phyloP scores from a whole-genome alignment of 2,888 invertebrate genomes.

The Aspidiotus destructor region DNA sequence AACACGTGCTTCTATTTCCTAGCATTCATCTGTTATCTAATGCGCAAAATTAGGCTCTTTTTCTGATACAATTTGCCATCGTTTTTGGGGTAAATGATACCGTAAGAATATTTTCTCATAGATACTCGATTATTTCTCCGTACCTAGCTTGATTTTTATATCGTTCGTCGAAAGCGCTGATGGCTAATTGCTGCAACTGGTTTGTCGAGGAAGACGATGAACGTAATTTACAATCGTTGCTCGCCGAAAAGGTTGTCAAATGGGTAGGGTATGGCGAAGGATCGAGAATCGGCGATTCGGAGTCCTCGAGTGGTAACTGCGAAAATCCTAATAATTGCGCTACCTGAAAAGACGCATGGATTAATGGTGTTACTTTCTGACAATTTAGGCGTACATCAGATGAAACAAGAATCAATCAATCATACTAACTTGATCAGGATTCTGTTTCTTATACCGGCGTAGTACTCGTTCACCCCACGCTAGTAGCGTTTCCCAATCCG shows the following conservation, averaged over 20 bases:
- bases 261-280: slow-evolving; percentile 36
- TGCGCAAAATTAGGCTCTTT: too few species aligned
- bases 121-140: not conserved
- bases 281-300: slow-evolving; percentile 35
- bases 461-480: slow-evolving; percentile 68
- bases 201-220: slow-evolving; percentile 36
- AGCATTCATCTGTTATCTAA: too few species aligned
- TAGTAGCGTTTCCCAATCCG: slow-evolving; percentile 72
- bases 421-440: slow-evolving; percentile 39
- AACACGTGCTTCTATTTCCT: too few species aligned
- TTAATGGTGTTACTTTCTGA: too few species aligned
- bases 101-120: too few species aligned
- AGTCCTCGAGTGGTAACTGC: slow-evolving; percentile 46
- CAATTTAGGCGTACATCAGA: too few species aligned
- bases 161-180: slow-evolving; percentile 42
- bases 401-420: not conserved
- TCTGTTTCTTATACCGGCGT: slow-evolving; percentile 44
- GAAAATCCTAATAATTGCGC: slow-evolving; percentile 68
- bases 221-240: slow-evolving; percentile 23
- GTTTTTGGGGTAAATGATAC: too few species aligned
- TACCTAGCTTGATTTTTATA: slow-evolving; percentile 40
- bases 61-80: too few species aligned
- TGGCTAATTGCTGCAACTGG: slow-evolving; percentile 42
- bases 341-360: slow-evolving; percentile 46
- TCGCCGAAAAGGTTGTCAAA: slow-evolving; percentile 35